phyloP scores from a whole-genome alignment of 2,888 invertebrate species.

The Willowsia nigromaculata region DNA sequence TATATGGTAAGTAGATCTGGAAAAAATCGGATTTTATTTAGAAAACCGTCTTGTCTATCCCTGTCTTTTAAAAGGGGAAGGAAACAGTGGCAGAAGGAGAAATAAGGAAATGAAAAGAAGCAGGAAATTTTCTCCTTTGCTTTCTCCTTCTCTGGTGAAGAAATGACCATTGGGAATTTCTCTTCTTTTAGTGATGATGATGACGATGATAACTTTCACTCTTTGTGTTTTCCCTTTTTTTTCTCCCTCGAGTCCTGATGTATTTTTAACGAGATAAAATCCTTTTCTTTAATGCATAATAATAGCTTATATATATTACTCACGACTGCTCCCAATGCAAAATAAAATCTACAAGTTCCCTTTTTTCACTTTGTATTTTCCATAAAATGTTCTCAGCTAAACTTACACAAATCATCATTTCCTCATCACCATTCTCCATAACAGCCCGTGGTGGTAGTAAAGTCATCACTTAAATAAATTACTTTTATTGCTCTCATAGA shows the following conservation, averaged over 20 bases:
- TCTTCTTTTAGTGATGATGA: slow-evolving; percentile 7
- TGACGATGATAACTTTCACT: slow-evolving; percentile 40
- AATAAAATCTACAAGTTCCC: not conserved
- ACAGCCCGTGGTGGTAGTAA: not conserved
- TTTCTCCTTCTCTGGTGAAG: not conserved
- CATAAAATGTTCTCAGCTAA: too few relatives aligned
- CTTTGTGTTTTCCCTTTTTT: slow-evolving; percentile 3
- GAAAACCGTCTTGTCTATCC: slow-evolving; percentile 10
- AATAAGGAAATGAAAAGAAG: not conserved
- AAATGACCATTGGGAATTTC: slow-evolving; percentile 44
- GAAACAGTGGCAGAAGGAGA: not conserved
- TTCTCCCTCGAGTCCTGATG: slow-evolving; percentile 36
- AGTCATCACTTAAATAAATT: slow-evolving; percentile 40
- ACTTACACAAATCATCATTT: slow-evolving; percentile 2
- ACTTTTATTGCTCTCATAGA: not conserved
- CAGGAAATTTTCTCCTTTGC: not conserved
- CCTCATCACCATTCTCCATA: not conserved
- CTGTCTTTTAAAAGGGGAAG: not conserved
- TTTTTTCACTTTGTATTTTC: not conserved
- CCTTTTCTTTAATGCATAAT: slow-evolving; percentile 40
- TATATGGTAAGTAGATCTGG: not conserved
- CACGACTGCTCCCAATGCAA: not conserved
- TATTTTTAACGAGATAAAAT: slow-evolving; percentile 63
- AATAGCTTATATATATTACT: not conserved
- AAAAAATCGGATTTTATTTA: not conserved